phyloP scores from a whole-genome alignment of 2,797 vertebrate genomes.

The Halcyon smyrnensis region DNA sequence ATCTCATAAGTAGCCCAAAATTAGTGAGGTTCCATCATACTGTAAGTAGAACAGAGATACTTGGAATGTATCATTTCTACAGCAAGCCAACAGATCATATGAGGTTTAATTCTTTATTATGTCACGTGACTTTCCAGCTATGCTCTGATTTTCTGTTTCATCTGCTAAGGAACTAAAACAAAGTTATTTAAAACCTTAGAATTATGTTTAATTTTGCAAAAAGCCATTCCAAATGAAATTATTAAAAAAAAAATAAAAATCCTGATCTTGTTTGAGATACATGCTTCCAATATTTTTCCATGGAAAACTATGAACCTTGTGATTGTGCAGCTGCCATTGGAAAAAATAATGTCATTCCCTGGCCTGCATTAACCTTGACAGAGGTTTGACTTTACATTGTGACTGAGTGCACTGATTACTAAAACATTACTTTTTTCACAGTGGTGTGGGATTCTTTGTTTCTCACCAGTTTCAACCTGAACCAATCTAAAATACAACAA shows the following conservation, averaged over 20 bases:
- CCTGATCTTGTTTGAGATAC: background rate
- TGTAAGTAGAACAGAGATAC: background rate
- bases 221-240: background rate
- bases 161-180: background rate
- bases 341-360: background rate
- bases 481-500: background rate
- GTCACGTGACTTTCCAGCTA: constrained; percentile 3
- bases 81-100: background rate
- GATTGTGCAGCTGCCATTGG: background rate
- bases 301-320: background rate
- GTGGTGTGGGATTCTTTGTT: background rate
- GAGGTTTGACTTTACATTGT: background rate
- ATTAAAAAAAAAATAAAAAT: background rate
- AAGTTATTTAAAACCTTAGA: background rate
- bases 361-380: background rate
- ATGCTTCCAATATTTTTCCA: background rate
- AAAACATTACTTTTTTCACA: background rate
- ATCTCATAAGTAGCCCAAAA: background rate
- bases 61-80: background rate
- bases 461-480: background rate
- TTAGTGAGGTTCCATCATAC: background rate
- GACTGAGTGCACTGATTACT: background rate
- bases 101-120: background rate
- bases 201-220: background rate
- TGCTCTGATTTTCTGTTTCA: background rate